These are phyloP conservation scores for Lophotis ruficrista DNA, from an alignment of 2,113 vertebrate genomes.

Conservation along the genomic window DNA sequence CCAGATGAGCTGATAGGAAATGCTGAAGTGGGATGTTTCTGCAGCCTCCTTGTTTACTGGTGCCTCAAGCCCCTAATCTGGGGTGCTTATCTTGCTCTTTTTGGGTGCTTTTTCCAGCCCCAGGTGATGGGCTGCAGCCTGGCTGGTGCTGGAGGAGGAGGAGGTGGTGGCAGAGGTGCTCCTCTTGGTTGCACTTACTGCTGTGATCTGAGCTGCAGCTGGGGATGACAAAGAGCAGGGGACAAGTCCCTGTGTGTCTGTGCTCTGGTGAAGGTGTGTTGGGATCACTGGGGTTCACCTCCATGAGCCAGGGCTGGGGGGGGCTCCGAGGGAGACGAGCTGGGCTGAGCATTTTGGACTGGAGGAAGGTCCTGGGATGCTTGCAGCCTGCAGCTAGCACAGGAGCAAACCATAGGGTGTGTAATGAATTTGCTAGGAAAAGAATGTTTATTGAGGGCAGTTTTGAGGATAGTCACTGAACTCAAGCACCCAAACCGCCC, in stretches of 20 bases:
- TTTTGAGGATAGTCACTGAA: neutral
- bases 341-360: rapidly evolving
- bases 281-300: neutral
- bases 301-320: rapidly evolving
- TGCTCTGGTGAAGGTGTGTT: neutral
- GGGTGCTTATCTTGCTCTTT: neutral
- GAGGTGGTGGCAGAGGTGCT: neutral
- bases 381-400: neutral
- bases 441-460: neutral
- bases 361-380: neutral
- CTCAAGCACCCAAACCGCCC: neutral
- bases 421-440: neutral
- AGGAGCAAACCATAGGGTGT: neutral
- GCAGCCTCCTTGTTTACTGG: neutral
- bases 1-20: neutral
- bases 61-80: neutral
- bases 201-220: neutral
- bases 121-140: neutral
- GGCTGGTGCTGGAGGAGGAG: neutral
- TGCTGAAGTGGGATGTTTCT: neutral
- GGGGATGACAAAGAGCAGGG: neutral
- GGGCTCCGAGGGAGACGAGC: neutral
- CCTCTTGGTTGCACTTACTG: neutral
- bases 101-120: neutral
- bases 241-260: too few relatives aligned